phyloP scores from a whole-genome alignment of 2,888 invertebrate genomes.

The Hoplodrina ambigua region DNA sequence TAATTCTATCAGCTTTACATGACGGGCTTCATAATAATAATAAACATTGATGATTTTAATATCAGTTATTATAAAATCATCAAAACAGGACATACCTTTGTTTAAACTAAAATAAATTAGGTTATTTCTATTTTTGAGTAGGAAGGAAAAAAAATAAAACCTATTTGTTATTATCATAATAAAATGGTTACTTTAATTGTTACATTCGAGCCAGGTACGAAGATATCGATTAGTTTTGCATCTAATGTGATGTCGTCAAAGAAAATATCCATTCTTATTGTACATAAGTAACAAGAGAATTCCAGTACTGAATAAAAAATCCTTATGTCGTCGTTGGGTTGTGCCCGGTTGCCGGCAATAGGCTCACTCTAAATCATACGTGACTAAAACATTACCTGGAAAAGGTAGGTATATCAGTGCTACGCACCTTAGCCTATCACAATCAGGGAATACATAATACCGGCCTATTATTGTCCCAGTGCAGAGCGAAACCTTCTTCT shows the following conservation, averaged over 20 bases:
- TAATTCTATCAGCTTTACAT: background rate
- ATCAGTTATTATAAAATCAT: background rate
- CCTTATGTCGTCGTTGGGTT: no score
- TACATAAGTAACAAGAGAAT: background rate
- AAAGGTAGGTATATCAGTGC: no score
- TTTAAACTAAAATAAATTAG: background rate
- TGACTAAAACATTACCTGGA: no score
- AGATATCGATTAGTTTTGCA: background rate
- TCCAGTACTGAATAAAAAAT: no score
- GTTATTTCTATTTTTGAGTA: background rate
- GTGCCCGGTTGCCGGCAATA: no score
- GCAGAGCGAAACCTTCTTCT: no score
- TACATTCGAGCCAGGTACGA: background rate
- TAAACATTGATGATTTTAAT: background rate
- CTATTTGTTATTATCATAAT: background rate
- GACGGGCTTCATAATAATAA: background rate
- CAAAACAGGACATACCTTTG: background rate
- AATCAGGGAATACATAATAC: no score
- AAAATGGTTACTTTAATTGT: background rate
- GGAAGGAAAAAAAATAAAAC: conserved; percentile 17
- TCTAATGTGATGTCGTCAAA: background rate
- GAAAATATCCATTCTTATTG: background rate
- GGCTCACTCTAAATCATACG: no score
- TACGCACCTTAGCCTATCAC: no score
- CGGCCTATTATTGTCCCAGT: no score